Percentiles rank a stretch among this genome's conserved stretches.
Evolutionary conservation across 2,888 invertebrate genomes (phyloP).

Genomic region (Lapara coniferarum): DNA sequence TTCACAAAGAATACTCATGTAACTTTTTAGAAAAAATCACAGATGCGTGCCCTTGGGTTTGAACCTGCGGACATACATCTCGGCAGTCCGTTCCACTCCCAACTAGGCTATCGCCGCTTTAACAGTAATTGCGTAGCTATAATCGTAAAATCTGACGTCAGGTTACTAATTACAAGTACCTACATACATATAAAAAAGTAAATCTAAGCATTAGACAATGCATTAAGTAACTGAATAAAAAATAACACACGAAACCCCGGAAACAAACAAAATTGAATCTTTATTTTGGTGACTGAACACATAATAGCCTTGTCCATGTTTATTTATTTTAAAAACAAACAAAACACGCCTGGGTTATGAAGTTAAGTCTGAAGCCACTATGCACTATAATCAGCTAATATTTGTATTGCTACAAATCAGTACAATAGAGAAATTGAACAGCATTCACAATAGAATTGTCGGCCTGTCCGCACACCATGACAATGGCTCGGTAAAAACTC

Average conservation of each 20-base stretch:
- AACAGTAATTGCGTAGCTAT: not conserved
- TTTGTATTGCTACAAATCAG: not conserved
- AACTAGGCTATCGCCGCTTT: no score
- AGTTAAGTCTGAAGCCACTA: not conserved
- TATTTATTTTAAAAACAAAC: slow-evolving; percentile 1
- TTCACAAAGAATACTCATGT: no score
- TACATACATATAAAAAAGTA: not conserved
- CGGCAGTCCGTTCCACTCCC: no score
- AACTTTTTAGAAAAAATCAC: no score
- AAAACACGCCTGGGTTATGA: not conserved
- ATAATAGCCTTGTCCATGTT: not conserved
- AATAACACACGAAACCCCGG: not conserved
- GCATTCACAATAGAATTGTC: slow-evolving; percentile 36
- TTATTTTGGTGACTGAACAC: not conserved
- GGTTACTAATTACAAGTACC: not conserved
- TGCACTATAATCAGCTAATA: no score
- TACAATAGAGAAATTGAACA: slow-evolving; percentile 34
- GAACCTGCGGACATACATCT: no score
- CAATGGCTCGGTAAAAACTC: slow-evolving; percentile 21
- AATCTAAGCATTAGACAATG: not conserved
- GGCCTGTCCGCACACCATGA: slow-evolving; percentile 33
- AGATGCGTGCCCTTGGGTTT: no score
- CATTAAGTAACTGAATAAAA: not conserved
- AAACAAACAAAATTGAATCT: slow-evolving; percentile 13
- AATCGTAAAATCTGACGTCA: not conserved